These are phyloP conservation scores for Gambusia yucatana DNA, from an alignment of 2,797 vertebrate species.

Conservation along the genomic window DNA sequence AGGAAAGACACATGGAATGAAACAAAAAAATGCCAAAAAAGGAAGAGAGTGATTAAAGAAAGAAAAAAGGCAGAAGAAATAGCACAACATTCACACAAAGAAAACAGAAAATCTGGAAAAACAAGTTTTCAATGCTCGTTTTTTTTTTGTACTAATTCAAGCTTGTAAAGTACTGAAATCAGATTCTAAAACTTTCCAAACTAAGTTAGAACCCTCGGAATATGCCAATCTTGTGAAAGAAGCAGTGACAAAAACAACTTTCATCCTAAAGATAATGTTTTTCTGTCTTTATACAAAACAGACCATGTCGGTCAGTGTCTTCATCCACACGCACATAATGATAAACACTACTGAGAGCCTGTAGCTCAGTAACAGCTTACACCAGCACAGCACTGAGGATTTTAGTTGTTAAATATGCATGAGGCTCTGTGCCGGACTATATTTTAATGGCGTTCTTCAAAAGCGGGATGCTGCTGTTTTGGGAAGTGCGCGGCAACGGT, in stretches of 20 bases:
- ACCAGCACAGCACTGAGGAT: constrained; percentile 49
- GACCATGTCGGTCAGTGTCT: constrained; percentile 8
- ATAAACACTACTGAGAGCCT: constrained; percentile 46
- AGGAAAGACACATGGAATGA: neutral
- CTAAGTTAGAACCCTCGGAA: too few species aligned
- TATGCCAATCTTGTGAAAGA: neutral
- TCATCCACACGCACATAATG: constrained; percentile 17
- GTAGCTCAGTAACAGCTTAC: constrained; percentile 34
- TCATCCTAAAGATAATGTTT: constrained; percentile 22
- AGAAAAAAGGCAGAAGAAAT: neutral
- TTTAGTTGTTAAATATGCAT: constrained; percentile 69
- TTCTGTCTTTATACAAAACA: constrained; percentile 6
- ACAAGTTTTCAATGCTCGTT: neutral
- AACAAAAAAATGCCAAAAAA: neutral
- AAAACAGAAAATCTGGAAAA: neutral
- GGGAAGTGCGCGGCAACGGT: constrained; percentile 41
- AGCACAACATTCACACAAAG: neutral
- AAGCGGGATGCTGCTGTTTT: constrained; percentile 48
- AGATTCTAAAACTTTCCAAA: neutral
- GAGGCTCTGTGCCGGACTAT: constrained; percentile 48
- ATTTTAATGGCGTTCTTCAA: constrained; percentile 56
- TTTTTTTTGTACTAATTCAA: neutral
- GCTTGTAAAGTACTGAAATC: neutral
- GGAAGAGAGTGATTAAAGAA: neutral
- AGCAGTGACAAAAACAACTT: constrained; percentile 5